Evolutionary conservation across 2,113 vertebrate genomes (phyloP).

Genomic region (Emberiza fucata): DNA sequence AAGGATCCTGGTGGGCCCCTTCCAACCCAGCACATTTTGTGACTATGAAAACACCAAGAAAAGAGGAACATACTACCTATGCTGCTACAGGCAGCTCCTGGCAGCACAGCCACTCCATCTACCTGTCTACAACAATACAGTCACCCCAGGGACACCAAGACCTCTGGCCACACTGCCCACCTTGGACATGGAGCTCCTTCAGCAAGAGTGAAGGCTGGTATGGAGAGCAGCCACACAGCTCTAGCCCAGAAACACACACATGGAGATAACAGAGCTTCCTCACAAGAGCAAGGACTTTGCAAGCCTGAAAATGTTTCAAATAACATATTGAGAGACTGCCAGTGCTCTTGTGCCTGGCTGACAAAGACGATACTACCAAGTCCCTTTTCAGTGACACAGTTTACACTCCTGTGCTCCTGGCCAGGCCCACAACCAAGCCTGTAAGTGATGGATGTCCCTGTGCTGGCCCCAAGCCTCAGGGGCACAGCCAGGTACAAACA

Average conservation of each 20-base stretch:
- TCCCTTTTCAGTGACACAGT: neutral
- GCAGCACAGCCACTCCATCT: neutral
- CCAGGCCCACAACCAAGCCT: rapidly evolving
- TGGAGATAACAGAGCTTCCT: neutral
- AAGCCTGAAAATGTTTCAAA: neutral
- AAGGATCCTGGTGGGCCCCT: neutral
- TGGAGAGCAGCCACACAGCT: neutral
- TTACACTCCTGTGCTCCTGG: neutral
- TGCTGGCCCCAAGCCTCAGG: neutral
- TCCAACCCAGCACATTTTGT: neutral
- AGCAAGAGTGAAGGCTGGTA: neutral
- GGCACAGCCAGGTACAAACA: neutral
- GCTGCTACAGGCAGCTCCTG: neutral
- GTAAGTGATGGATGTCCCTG: neutral
- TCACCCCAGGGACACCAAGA: neutral
- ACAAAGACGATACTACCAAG: neutral
- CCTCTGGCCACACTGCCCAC: neutral
- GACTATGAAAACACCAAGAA: neutral
- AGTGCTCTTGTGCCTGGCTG: neutral
- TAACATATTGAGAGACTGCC: neutral
- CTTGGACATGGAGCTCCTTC: neutral
- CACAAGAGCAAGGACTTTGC: neutral
- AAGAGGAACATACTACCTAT: neutral
- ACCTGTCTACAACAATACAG: neutral
- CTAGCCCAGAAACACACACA: neutral